These are phyloP conservation scores for Crypturellus undulatus DNA, from an alignment of 2,113 vertebrate species.

Conservation along the genomic window DNA sequence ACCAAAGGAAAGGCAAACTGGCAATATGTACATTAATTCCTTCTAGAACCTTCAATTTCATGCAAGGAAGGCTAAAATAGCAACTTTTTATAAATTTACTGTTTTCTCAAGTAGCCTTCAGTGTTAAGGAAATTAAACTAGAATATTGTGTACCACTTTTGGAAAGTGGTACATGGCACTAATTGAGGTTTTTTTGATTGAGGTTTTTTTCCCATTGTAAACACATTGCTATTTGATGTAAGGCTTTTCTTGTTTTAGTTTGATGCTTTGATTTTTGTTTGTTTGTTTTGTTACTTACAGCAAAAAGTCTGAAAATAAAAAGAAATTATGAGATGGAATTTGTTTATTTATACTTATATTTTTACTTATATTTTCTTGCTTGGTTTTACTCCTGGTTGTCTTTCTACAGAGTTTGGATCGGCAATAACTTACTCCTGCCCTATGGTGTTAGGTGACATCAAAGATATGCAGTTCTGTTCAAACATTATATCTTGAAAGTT, in stretches of 20 bases:
- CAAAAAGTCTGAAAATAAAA: neutral
- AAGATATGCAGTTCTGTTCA: neutral
- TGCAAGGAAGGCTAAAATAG: conserved; percentile 26
- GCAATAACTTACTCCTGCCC: neutral
- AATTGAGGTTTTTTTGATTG: neutral
- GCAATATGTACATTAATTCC: neutral
- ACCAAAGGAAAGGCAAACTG: neutral
- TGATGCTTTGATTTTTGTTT: neutral
- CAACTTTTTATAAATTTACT: neutral
- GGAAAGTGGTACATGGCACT: neutral
- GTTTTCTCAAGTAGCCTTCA: neutral
- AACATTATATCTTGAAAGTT: neutral
- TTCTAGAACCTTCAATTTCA: neutral
- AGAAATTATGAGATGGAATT: fast-evolving
- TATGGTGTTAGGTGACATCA: neutral
- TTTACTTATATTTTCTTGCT: neutral
- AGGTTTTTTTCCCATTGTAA: neutral
- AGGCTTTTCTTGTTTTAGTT: neutral
- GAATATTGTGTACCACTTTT: neutral
- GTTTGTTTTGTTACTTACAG: neutral
- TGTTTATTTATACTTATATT: neutral
- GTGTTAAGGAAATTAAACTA: neutral
- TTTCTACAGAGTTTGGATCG: neutral
- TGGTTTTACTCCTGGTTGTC: neutral
- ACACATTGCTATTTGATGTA: neutral